These are phyloP conservation scores for Brachyhypopomus gauderio DNA, from an alignment of 2,113 vertebrate species.

Conservation along the genomic window DNA sequence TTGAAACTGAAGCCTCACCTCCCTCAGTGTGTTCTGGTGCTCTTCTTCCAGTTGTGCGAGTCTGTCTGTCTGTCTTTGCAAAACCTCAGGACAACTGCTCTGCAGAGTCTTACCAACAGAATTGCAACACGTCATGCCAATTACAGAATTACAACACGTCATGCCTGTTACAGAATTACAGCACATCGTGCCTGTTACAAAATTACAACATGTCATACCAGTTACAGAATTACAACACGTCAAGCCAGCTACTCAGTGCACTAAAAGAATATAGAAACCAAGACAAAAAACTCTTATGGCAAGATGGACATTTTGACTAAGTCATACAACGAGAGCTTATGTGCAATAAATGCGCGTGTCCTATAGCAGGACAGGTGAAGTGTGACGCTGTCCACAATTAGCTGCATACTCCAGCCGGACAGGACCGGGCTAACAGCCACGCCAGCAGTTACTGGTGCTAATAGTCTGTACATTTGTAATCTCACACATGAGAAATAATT, in stretches of 20 bases:
- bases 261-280: background rate
- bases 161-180: background rate
- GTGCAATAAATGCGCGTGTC: no score
- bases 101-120: constrained; percentile 46
- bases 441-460: background rate
- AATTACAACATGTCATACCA: background rate
- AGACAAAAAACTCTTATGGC: no score
- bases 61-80: constrained; percentile 52
- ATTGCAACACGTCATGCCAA: background rate
- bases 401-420: background rate
- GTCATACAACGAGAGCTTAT: no score
- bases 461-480: background rate
- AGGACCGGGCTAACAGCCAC: background rate
- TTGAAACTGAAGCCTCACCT: constrained; percentile 63
- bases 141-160: constrained; percentile 3
- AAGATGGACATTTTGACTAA: background rate
- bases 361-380: no score
- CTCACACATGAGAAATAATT: background rate
- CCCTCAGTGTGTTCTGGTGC: constrained; percentile 67
- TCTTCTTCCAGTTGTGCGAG: constrained; percentile 62
- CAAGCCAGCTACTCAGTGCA: background rate
- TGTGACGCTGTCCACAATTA: no score
- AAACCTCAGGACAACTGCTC: constrained; percentile 64
- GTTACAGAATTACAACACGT: background rate
- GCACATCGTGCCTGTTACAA: no score